Evolutionary conservation across 2,113 vertebrate genomes (phyloP), one percentile per base, ranked within the genome.

Genomic region (Aspiorhynchus laticeps): DNA sequence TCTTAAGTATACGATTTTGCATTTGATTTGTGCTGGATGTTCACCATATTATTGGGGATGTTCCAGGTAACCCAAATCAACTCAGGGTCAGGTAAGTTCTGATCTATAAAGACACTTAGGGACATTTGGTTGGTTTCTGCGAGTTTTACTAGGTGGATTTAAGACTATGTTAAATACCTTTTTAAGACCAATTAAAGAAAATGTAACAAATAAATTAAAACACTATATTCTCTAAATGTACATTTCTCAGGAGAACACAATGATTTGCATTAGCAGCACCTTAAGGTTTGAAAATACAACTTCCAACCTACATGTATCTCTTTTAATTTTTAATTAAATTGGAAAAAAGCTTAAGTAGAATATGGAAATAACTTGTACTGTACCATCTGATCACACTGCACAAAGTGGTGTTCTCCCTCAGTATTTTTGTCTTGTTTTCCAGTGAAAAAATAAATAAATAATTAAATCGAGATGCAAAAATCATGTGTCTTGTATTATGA

Each of bases 1-100:
- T 11, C n/a, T 69, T 83, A 83, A 83, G 38, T 43, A 67, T 8
- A 65, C 26, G 26, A 67, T 46, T 82, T 67, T 28, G 1, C 33
- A 24, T 80, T 80, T 41, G 77, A 67, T 82, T 67, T 19, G 38
- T 65, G 28, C 17, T 46, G 59, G 59, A 82, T 65, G 80, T 65
- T 82, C 59, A 46, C n/a, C 9, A 46, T 81, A 81, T 67, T 82
- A 82, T 31, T 65, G 59, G 26, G 59, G 80, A 82, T 67, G 43
- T 81, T 82, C 7, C n/a, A 41, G 80, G 41, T 46, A 21, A 82
- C 38, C 41, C 38, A 21, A 67, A 65, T 67, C n/a, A 43, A 65
- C 78, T 61, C 59, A 7, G 26, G n/a, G 36, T 65, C 59, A 38
- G 4, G 7, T 65, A 28, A 81, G 24, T 81, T 43, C 15, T 26